A percentile compares a stretch with the other conserved stretches of the same genome.
phyloP scores from a whole-genome alignment of 2,888 invertebrate species.

The Creontiades dilutus region DNA sequence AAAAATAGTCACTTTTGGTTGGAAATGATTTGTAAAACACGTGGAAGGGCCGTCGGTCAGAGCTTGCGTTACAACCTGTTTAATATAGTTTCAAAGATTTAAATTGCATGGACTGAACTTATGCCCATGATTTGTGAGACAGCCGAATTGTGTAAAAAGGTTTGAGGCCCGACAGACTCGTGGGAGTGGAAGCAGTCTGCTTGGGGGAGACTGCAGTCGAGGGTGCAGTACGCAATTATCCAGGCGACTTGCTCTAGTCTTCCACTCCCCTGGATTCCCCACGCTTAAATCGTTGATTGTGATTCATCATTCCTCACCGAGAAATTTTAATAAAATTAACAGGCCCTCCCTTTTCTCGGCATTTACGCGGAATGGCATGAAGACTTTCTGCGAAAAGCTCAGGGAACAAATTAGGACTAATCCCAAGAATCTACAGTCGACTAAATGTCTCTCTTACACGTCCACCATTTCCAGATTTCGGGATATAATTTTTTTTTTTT shows the following conservation, averaged over 20 bases:
- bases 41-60: too few relatives aligned
- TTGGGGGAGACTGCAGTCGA: slow-evolving; percentile 36
- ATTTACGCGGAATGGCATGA: neutral
- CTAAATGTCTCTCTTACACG: too few relatives aligned
- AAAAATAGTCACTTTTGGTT: too few relatives aligned
- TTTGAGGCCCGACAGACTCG: neutral
- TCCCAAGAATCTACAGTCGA: neutral
- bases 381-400: neutral
- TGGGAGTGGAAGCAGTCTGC: neutral
- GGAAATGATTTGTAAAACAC: too few relatives aligned
- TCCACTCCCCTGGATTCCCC: slow-evolving; percentile 35
- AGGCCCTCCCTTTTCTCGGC: neutral
- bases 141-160: neutral
- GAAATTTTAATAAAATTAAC: slow-evolving; percentile 44
- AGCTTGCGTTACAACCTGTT: too few relatives aligned
- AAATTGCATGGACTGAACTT: too few relatives aligned
- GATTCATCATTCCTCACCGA: slow-evolving; percentile 27
- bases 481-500: too few relatives aligned
- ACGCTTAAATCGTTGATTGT: slow-evolving; percentile 8
- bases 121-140: too few relatives aligned
- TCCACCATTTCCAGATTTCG: too few relatives aligned
- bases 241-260: slow-evolving; percentile 36
- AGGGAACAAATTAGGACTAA: neutral
- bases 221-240: slow-evolving; percentile 33
- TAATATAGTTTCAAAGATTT: too few relatives aligned